Conservation (phyloP, 2,888 invertebrate species). For the Drosophila ustulata region DNA sequence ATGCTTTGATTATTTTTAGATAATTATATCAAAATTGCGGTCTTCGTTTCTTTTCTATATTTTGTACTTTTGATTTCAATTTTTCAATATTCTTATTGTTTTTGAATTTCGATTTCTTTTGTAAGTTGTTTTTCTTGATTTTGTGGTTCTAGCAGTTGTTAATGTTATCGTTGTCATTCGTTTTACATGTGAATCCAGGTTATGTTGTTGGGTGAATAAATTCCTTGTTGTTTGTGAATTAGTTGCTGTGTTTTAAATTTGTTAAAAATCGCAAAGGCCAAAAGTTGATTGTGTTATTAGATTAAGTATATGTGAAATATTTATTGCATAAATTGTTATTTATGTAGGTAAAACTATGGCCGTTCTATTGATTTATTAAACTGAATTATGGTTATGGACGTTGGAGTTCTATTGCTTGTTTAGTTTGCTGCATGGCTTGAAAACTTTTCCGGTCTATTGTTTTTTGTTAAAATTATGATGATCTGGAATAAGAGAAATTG, state of each 20-base stretch:
- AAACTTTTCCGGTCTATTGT: constrained; percentile 82
- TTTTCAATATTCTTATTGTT: constrained; percentile 44
- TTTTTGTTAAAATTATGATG: constrained; percentile 82
- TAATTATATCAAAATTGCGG: constrained; percentile 41
- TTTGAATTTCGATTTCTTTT: constrained; percentile 7
- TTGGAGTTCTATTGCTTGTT: constrained; percentile 65
- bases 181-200: constrained; percentile 20
- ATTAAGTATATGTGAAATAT: constrained; percentile 10
- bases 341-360: constrained; percentile 52
- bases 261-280: constrained; percentile 45
- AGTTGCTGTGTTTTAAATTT: constrained; percentile 23
- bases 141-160: constrained; percentile 19
- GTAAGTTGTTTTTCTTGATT: constrained; percentile 19
- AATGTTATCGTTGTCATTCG: constrained; percentile 10
- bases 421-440: constrained; percentile 56
- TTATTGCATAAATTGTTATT: neutral
- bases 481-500: constrained; percentile 68
- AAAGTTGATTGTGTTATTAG: constrained; percentile 28
- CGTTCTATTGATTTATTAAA: constrained; percentile 82
- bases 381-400: constrained; percentile 80
- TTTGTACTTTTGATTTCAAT: constrained; percentile 77
- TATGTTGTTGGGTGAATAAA: constrained; percentile 9
- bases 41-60: constrained; percentile 36
- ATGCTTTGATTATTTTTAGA: neutral
- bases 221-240: constrained; percentile 24